Percentiles rank a stretch among this genome's conserved stretches.
Conservation (phyloP, 2,888 invertebrate species). For the Macaria notata region DNA sequence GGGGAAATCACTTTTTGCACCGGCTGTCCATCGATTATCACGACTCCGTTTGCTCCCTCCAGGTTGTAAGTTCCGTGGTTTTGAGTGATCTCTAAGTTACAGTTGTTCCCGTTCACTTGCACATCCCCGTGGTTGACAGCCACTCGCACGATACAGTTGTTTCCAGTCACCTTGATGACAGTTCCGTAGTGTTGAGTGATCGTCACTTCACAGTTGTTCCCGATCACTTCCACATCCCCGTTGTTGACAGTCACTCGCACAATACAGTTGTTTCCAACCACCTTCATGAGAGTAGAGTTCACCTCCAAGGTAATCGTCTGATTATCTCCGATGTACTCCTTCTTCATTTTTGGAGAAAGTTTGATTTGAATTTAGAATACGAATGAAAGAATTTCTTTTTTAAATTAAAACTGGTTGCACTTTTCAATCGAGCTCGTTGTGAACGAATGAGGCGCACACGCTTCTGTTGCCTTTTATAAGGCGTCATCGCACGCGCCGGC, state of each 20-base stretch:
- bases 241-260: conserved; percentile 61
- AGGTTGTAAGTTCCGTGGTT: conserved; percentile 65
- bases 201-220: conserved; percentile 71
- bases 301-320: conserved; percentile 76
- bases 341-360: conserved; percentile 69
- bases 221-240: conserved; percentile 72
- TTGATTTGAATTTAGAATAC: conserved; percentile 10
- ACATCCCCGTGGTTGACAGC: conserved; percentile 65
- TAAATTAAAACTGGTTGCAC: conserved; percentile 7
- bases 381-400: conserved; percentile 11
- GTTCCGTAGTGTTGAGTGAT: conserved; percentile 63
- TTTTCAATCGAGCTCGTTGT: conserved; percentile 24
- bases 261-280: conserved; percentile 72
- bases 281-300: conserved; percentile 63
- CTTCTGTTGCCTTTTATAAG: conserved; percentile 36
- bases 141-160: conserved; percentile 66
- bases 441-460: conserved; percentile 36
- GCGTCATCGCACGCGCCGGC: conserved; percentile 42
- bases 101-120: conserved; percentile 74
- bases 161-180: conserved; percentile 70
- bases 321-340: conserved; percentile 74
- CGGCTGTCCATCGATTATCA: conserved; percentile 62
- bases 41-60: conserved; percentile 65
- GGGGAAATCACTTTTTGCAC: conserved; percentile 41
- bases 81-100: conserved; percentile 63